A percentile compares a stretch with the other conserved stretches of the same genome.
These are phyloP conservation scores for Mustela nigripes DNA, from an alignment of 2,113 vertebrate genomes.

Conservation along the genomic window DNA sequence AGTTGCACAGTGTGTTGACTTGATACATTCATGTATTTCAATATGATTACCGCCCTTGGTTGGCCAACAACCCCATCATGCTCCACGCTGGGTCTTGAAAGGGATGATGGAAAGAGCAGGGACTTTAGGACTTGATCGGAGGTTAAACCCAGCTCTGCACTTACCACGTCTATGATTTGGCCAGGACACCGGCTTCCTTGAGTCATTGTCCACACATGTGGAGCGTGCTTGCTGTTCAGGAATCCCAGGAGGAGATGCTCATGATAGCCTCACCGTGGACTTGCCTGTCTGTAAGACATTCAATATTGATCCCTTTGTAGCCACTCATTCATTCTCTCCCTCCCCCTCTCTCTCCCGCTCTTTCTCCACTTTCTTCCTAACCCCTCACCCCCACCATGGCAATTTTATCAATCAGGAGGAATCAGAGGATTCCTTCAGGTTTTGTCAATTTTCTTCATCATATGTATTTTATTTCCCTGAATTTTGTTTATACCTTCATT, in stretches of 20 bases:
- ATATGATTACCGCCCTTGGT: not conserved
- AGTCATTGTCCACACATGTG: not conserved
- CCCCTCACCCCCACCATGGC: not conserved
- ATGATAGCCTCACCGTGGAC: rapidly evolving
- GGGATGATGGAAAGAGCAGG: too few relatives aligned
- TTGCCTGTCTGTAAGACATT: rapidly evolving
- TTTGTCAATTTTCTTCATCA: not conserved
- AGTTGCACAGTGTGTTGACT: not conserved
- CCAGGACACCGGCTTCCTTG: not conserved
- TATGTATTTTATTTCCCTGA: not conserved
- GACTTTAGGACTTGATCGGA: rapidly evolving
- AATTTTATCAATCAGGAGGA: not conserved
- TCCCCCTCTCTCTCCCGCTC: not conserved
- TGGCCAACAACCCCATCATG: not conserved
- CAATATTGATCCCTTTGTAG: not conserved
- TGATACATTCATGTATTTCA: not conserved
- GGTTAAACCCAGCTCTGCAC: rapidly evolving
- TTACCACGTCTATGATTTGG: not conserved
- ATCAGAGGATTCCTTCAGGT: not conserved
- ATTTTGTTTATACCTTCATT: not conserved
- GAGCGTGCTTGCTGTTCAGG: rapidly evolving
- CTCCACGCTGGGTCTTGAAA: not conserved
- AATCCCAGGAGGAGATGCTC: too few relatives aligned
- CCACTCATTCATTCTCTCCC: not conserved
- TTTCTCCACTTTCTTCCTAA: not conserved